A percentile compares a stretch with the other conserved stretches of the same genome.
Evolutionary conservation across 2,888 invertebrate species (phyloP).

Genomic region (Thysanoteuthis rhombus): DNA sequence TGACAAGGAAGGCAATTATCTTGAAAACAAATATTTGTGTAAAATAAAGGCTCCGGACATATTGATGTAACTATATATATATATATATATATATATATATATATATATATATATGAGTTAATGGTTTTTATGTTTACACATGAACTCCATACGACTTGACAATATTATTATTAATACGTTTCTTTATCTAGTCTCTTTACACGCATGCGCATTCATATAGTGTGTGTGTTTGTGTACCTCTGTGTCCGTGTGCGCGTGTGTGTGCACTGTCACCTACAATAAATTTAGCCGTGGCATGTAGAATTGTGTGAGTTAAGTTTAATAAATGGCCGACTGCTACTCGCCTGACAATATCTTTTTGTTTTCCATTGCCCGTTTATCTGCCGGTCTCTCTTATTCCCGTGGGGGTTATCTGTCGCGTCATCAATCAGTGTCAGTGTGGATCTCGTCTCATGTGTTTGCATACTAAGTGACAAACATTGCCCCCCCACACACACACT

Average conservation of each 20-base stretch:
- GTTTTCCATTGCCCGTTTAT: slow-evolving; percentile 12
- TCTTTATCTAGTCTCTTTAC: not conserved
- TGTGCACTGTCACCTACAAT: not conserved
- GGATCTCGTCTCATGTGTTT: not conserved
- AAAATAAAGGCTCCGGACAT: no score
- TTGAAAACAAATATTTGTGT: no score
- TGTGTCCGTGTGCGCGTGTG: not conserved
- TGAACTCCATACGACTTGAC: no score
- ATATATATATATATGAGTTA: no score
- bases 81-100: no score
- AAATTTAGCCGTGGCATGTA: not conserved
- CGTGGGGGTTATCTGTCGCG: slow-evolving; percentile 12
- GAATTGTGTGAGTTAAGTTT: slow-evolving; percentile 12
- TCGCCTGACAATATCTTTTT: slow-evolving; percentile 12
- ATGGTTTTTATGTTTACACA: no score
- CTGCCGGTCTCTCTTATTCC: not conserved
- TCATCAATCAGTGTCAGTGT: not conserved
- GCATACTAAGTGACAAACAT: not conserved
- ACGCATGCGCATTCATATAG: not conserved
- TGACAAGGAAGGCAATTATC: no score
- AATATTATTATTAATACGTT: no score
- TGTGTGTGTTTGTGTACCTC: not conserved
- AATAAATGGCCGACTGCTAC: slow-evolving; percentile 12
- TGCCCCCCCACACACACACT: no score
- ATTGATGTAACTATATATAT: no score